Conservation (phyloP, 2,797 vertebrate species). For the Choloepus didactylus region DNA sequence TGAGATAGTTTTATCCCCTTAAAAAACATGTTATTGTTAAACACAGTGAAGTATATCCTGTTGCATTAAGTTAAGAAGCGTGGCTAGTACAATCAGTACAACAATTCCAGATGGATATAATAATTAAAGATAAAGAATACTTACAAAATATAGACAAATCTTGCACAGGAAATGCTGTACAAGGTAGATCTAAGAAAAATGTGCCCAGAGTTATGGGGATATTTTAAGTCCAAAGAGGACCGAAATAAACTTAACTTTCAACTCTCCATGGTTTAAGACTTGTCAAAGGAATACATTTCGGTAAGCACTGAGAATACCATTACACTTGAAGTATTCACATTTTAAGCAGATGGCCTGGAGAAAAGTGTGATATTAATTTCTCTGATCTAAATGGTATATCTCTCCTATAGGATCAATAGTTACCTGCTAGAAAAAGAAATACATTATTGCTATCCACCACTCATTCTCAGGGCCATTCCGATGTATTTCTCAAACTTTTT, state of each 20-base stretch:
- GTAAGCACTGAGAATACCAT: neutral
- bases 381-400: neutral
- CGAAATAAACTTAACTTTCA: neutral
- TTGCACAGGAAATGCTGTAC: neutral
- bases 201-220: neutral
- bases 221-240: neutral
- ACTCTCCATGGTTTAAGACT: neutral
- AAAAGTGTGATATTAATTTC: neutral
- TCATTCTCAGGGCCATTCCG: neutral
- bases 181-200: slow-evolving; percentile 1
- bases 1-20: neutral
- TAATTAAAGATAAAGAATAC: neutral
- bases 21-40: neutral
- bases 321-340: neutral
- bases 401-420: neutral
- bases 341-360: neutral
- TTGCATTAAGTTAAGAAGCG: neutral
- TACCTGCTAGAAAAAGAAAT: neutral
- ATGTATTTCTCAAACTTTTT: neutral
- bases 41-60: neutral
- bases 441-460: neutral
- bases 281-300: neutral
- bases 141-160: neutral
- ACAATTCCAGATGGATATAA: neutral
- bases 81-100: neutral